These are phyloP conservation scores for Rafetus swinhoei DNA, from an alignment of 2,113 vertebrate genomes.

Conservation along the genomic window DNA sequence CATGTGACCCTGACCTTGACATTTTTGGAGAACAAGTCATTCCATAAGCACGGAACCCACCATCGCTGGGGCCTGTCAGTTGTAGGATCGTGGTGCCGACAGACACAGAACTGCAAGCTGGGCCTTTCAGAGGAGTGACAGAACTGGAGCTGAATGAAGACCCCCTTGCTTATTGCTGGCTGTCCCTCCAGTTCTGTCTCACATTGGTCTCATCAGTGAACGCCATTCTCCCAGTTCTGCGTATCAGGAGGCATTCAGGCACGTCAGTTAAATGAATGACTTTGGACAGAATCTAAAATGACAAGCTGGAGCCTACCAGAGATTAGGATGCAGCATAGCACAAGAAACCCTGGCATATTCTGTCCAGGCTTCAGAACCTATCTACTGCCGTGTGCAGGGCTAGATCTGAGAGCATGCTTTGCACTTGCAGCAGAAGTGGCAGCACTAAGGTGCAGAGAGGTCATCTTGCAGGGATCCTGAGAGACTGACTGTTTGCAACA, in stretches of 20 bases:
- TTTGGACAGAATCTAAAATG: background rate
- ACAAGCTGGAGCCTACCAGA: background rate
- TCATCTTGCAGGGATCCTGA: background rate
- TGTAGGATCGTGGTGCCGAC: background rate
- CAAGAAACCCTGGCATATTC: background rate
- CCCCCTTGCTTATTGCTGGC: conserved; percentile 26
- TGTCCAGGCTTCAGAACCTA: background rate
- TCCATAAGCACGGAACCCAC: background rate
- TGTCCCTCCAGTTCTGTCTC: background rate
- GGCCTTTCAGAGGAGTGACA: background rate
- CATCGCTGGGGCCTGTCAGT: background rate
- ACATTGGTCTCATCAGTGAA: background rate
- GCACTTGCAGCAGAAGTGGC: background rate
- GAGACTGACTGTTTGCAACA: background rate
- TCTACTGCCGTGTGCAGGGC: background rate
- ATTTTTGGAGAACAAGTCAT: background rate
- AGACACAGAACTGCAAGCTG: background rate
- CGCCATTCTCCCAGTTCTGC: background rate
- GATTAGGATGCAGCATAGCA: conserved; percentile 22
- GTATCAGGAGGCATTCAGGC: rapidly evolving
- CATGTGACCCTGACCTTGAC: background rate
- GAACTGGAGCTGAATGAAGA: conserved; percentile 22
- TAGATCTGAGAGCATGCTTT: conserved; percentile 18
- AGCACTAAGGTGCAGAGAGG: background rate
- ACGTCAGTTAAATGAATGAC: background rate